Conservation (phyloP, 2,888 invertebrate species). For the Listrodromus nycthemerus region DNA sequence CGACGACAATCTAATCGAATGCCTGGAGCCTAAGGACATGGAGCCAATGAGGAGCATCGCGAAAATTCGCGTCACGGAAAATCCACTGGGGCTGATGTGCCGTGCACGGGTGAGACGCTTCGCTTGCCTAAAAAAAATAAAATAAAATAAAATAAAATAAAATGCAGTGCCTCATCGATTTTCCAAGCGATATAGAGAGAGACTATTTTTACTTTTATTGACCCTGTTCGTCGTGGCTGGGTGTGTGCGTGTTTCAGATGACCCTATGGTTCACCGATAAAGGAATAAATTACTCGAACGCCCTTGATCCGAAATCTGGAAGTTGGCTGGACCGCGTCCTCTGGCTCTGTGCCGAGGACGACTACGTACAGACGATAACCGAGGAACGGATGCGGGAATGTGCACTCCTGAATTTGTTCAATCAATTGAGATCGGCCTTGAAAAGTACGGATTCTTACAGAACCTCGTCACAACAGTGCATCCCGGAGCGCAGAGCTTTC, state of each 20-base stretch:
- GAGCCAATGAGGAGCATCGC: conserved; percentile 73
- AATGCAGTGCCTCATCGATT: conserved; percentile 14
- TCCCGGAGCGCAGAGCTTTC: conserved; percentile 65
- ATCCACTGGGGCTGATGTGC: conserved; percentile 75
- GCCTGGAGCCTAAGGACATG: conserved; percentile 71
- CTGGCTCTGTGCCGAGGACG: conserved; percentile 78
- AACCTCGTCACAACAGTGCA: conserved; percentile 66
- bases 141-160: conserved; percentile 10
- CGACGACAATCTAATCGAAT: conserved; percentile 75
- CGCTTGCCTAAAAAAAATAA: conserved; percentile 30
- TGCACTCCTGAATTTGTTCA: conserved; percentile 76
- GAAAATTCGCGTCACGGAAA: conserved; percentile 76
- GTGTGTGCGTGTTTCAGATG: conserved; percentile 71
- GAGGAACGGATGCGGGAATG: conserved; percentile 77
- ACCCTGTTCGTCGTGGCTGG: conserved; percentile 27
- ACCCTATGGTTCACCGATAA: conserved; percentile 78
- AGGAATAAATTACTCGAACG: conserved; percentile 75
- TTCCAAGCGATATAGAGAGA: neutral
- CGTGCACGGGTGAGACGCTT: conserved; percentile 74
- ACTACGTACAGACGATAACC: conserved; percentile 66
- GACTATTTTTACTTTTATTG: conserved; percentile 46
- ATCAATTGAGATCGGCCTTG: conserved; percentile 77
- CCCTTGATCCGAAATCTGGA: conserved; percentile 65
- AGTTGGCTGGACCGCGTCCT: conserved; percentile 77
- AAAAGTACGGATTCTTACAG: conserved; percentile 72